A percentile compares a stretch with the other conserved stretches of the same genome.
These are phyloP conservation scores for Radopholus similis DNA, from an alignment of 1,140 invertebrate genomes.

Conservation along the genomic window DNA sequence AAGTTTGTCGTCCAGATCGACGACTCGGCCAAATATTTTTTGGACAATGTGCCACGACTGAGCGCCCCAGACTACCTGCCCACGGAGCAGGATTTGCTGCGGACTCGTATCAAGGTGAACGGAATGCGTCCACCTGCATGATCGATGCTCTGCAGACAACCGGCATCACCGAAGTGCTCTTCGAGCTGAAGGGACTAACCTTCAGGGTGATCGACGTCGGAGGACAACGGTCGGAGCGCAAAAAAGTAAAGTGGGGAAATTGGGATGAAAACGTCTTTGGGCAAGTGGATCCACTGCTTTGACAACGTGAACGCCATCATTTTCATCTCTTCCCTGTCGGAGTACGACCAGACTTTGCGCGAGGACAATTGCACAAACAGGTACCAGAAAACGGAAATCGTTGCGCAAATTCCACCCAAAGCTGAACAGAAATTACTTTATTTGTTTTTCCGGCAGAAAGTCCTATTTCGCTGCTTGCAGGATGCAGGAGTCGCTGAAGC, in stretches of 20 bases:
- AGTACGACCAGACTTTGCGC: conserved; percentile 63
- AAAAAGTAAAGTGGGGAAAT: conserved; percentile 64
- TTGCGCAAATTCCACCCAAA: background rate
- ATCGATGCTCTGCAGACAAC: conserved; percentile 44
- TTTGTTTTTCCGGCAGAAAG: too few species aligned
- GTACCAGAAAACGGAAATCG: background rate
- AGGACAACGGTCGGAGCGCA: conserved; percentile 76
- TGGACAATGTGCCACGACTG: conserved; percentile 55
- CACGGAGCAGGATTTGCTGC: conserved; percentile 56
- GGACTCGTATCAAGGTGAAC: conserved; percentile 48
- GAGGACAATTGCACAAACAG: conserved; percentile 61
- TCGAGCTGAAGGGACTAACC: conserved; percentile 58
- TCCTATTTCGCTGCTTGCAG: conserved; percentile 33
- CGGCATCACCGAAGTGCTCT: conserved; percentile 59
- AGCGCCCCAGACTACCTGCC: conserved; percentile 52
- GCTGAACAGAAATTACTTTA: too few species aligned
- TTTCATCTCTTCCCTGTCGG: conserved; percentile 63
- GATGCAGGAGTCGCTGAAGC: conserved; percentile 61
- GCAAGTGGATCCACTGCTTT: conserved; percentile 65
- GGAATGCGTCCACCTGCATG: background rate
- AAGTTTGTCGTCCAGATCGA: conserved; percentile 63
- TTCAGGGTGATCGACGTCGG: conserved; percentile 64
- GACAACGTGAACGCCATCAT: conserved; percentile 64
- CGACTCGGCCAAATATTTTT: conserved; percentile 74
- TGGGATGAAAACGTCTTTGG: background rate